Evolutionary conservation across 2,888 invertebrate genomes (phyloP).

Genomic region (Amitus sp.): DNA sequence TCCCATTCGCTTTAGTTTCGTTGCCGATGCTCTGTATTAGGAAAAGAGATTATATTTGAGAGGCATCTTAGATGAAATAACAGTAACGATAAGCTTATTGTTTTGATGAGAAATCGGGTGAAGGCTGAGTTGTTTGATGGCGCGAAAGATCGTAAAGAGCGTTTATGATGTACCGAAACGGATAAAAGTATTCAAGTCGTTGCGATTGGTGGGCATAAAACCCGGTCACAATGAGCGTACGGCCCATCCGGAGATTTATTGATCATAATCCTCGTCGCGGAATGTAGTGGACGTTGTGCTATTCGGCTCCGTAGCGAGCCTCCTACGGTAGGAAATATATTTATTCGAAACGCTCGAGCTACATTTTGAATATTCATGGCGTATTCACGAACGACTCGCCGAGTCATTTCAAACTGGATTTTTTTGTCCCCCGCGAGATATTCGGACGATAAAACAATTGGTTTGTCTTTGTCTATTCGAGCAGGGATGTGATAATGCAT

Average conservation of each 20-base stretch:
- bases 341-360: too few relatives aligned
- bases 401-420: too few relatives aligned
- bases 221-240: constrained; percentile 4
- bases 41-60: not conserved
- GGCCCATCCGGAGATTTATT: not conserved
- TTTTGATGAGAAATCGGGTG: too few relatives aligned
- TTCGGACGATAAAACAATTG: too few relatives aligned
- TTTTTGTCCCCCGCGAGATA: too few relatives aligned
- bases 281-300: not conserved
- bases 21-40: constrained; percentile 5
- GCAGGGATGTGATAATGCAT: too few relatives aligned
- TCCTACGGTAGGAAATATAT: too few relatives aligned
- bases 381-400: too few relatives aligned
- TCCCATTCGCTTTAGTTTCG: constrained; percentile 29
- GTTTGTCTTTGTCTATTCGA: too few relatives aligned
- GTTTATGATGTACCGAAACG: not conserved
- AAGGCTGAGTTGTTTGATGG: too few relatives aligned
- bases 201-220: not conserved
- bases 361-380: too few relatives aligned
- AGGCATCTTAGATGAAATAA: not conserved
- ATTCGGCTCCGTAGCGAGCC: not conserved
- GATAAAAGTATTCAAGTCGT: constrained; percentile 3
- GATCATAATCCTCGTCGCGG: constrained; percentile 3
- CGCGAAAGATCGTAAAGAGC: not conserved
- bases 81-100: not conserved